A percentile compares a stretch with the other conserved stretches of the same genome.
These are phyloP conservation scores for Charanyca ferruginea DNA, from an alignment of 2,888 invertebrate genomes.

Conservation along the genomic window DNA sequence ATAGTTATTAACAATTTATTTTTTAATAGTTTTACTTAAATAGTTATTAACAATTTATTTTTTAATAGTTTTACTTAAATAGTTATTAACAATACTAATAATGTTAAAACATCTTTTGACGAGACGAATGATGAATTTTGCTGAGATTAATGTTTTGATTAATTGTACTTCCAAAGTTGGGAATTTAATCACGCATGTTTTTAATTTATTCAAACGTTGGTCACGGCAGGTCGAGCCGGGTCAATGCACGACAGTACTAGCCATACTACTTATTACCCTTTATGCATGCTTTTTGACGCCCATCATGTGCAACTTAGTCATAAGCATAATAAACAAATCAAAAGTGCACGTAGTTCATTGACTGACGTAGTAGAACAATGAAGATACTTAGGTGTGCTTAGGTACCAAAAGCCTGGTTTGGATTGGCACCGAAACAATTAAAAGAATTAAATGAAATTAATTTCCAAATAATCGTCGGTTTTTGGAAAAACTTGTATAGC, in stretches of 20 bases:
- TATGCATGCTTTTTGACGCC: slow-evolving; percentile 66
- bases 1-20: slow-evolving; percentile 8
- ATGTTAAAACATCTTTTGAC: slow-evolving; percentile 13
- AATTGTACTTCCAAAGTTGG: slow-evolving; percentile 65
- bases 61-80: slow-evolving; percentile 16
- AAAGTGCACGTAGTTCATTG: slow-evolving; percentile 47
- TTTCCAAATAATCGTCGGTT: neutral
- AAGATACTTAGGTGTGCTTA: too few relatives aligned
- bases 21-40: slow-evolving; percentile 16
- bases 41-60: slow-evolving; percentile 3
- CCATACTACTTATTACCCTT: slow-evolving; percentile 59
- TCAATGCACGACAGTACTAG: slow-evolving; percentile 73
- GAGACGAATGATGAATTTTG: slow-evolving; percentile 59
- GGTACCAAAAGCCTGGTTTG: too few relatives aligned
- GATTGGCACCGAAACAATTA: too few relatives aligned
- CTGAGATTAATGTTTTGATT: slow-evolving; percentile 65
- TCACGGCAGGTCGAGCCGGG: slow-evolving; percentile 63
- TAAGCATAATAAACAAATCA: slow-evolving; percentile 49
- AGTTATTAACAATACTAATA: slow-evolving; percentile 3
- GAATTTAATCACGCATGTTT: slow-evolving; percentile 64
- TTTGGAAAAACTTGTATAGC: neutral
- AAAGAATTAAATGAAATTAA: too few relatives aligned
- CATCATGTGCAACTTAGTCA: slow-evolving; percentile 57
- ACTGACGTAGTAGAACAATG: slow-evolving; percentile 18
- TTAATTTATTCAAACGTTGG: slow-evolving; percentile 61